A percentile compares a stretch with the other conserved stretches of the same genome.
Conservation (phyloP, 2,888 invertebrate species). For the Alsophila aescularia region DNA sequence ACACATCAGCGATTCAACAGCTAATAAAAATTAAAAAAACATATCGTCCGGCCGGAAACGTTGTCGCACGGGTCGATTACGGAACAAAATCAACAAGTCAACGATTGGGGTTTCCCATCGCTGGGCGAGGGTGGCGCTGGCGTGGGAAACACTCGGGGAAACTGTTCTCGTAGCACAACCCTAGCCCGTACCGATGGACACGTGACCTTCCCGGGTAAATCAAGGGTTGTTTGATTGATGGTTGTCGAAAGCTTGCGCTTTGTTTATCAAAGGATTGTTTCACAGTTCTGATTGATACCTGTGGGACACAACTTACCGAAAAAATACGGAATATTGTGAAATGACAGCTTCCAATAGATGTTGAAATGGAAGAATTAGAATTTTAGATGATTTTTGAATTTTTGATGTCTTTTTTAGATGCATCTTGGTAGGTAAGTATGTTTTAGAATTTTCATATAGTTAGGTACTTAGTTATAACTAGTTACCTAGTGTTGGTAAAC, state of each 20-base stretch:
- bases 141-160: constrained; percentile 77
- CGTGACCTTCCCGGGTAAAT: constrained; percentile 55
- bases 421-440: no score
- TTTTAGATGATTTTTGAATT: no score
- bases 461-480: no score
- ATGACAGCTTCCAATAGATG: no score
- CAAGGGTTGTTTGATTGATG: constrained; percentile 24
- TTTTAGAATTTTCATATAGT: no score
- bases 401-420: no score
- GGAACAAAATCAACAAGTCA: constrained; percentile 78
- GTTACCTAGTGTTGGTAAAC: no score
- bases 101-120: constrained; percentile 74
- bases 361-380: no score
- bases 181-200: constrained; percentile 51
- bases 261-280: constrained; percentile 2
- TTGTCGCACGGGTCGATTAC: constrained; percentile 62
- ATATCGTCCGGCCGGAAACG: constrained; percentile 67
- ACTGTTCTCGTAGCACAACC: constrained; percentile 69
- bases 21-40: constrained; percentile 54
- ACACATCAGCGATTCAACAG: constrained; percentile 44
- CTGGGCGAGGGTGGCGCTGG: constrained; percentile 46
- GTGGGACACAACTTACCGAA: no score
- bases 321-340: no score
- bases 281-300: neutral
- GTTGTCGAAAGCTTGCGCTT: constrained; percentile 11